Conservation (phyloP, 2,113 vertebrate species). For the Elgaria multicarinata region DNA sequence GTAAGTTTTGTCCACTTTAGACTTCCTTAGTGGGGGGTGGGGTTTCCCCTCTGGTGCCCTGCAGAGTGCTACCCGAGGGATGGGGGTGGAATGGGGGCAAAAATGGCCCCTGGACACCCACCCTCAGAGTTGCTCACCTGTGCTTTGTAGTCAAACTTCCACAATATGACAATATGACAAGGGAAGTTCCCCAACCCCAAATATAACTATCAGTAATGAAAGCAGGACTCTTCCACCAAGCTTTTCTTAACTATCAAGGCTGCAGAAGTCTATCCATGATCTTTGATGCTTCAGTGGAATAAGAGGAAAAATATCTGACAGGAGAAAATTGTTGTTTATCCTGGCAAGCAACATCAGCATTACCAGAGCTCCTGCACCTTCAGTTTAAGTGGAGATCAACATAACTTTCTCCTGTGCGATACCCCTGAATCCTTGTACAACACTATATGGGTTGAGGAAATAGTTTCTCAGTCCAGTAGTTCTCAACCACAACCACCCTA, state of each 20-base stretch:
- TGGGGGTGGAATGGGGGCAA: no score
- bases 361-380: not conserved
- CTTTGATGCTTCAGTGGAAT: not conserved
- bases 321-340: not conserved
- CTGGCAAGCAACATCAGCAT: no score
- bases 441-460: not conserved
- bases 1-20: no score
- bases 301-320: no score
- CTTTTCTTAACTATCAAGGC: not conserved
- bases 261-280: not conserved
- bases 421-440: not conserved
- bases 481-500: not conserved
- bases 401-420: rapidly evolving
- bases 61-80: no score
- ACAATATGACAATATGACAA: not conserved
- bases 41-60: no score
- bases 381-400: not conserved
- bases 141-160: not conserved
- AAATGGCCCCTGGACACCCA: no score
- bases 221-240: not conserved
- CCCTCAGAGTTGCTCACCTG: no score
- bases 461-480: not conserved
- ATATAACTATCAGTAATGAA: not conserved
- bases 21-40: no score
- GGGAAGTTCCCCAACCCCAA: not conserved